Base-by-base conservation (phyloP, 2,113 vertebrate genomes). In the Microtus montanus region DNA sequence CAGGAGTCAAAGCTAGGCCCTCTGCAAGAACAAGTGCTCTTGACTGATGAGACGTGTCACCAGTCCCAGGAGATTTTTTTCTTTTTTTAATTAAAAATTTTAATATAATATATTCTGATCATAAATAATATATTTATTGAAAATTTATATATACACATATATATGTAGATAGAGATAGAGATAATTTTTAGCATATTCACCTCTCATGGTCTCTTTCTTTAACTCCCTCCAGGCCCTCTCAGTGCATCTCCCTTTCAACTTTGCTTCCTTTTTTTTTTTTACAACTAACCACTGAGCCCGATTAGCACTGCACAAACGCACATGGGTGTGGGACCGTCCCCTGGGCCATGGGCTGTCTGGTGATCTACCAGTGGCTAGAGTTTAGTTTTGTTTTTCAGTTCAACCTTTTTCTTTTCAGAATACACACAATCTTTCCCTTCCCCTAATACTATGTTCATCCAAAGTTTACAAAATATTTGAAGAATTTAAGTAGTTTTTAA, bases 401-500 rank as follows among this genome's bases (percentile, higher is more conserved):
- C 26, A 66, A 0, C 17, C 15, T 75, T 87, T 90, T 84, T 33
- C 35, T 64, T 82, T 84, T 35, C 15, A 91, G 73, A 85, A 78
- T 64, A 80, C 0, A 84, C 30, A 74, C 30, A n/a, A 1, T 83
- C 17, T 87, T 19, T 91, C n/a, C 24, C 33, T 74, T 85, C 92
- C 10, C 24, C 47, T 10, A 17, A 41, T 86, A n/a, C 58, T 92
- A 19, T 54, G 1, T 12, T 92, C 73, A 7, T 88, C 26, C 24
- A 35, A 58, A 26, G 77, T 88, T 89, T 71, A 19, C 47, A 90
- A 20, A 75, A 82, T 5, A 54, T 52, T 94, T 61, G 70, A 47
- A 38, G 10, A n/a, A 85, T 73, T 61, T 90, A 89, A 73, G 33
- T 92, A 80, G 87, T 41, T 26, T 20, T 24, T 47, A 95, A 96